Evolutionary conservation across 2,888 invertebrate species (phyloP).

Genomic region (Philereme vetulata): DNA sequence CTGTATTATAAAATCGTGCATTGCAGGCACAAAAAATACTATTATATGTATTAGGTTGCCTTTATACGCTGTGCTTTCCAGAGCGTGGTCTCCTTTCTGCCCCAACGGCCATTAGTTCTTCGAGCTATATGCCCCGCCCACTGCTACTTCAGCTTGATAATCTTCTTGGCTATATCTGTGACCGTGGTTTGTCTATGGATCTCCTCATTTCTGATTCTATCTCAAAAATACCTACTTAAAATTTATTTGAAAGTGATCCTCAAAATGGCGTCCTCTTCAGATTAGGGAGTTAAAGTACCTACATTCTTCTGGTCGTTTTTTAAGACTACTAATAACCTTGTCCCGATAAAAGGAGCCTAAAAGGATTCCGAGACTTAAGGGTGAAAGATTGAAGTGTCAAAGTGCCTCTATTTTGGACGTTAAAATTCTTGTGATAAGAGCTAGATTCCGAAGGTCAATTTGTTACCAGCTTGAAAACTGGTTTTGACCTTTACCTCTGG

Average conservation of each 20-base stretch:
- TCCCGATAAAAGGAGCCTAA: constrained; percentile 25
- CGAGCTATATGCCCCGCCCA: too few species aligned
- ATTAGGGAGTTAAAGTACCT: constrained; percentile 1
- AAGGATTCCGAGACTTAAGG: constrained; percentile 23
- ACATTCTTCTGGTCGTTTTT: not conserved
- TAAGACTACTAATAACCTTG: constrained; percentile 41
- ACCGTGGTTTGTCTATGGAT: too few species aligned
- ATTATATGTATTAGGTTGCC: too few species aligned
- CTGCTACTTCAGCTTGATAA: too few species aligned
- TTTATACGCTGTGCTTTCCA: too few species aligned
- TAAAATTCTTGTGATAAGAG: constrained; percentile 23
- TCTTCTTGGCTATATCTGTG: too few species aligned
- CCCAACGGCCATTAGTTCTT: too few species aligned
- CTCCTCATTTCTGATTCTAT: too few species aligned
- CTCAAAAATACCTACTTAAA: not conserved
- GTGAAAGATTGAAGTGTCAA: constrained; percentile 28
- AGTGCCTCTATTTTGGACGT: constrained; percentile 25
- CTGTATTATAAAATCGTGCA: too few species aligned
- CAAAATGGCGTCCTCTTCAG: constrained; percentile 2
- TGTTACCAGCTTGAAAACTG: constrained; percentile 12
- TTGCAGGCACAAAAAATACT: too few species aligned
- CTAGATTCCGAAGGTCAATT: constrained; percentile 15
- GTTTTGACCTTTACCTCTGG: constrained; percentile 2
- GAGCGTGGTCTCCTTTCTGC: too few species aligned
- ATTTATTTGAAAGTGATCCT: not conserved